These are phyloP conservation scores for Phrynosoma blainvillii DNA, from an alignment of 2,113 vertebrate species.

Conservation along the genomic window DNA sequence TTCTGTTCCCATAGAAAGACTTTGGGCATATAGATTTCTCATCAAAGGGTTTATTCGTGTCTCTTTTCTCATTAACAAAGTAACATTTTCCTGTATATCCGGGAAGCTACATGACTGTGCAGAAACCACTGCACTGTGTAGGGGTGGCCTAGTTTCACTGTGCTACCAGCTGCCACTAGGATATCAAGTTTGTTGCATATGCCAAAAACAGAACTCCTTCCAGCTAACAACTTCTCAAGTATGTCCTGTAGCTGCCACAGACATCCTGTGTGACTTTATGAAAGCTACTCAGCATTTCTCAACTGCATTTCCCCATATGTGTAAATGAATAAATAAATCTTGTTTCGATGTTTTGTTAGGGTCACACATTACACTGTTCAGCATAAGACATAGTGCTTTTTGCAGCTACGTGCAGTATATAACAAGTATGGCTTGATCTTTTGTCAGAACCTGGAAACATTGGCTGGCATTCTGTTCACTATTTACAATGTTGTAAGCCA, in stretches of 20 bases:
- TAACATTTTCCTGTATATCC: neutral
- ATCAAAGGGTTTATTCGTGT: too few species aligned
- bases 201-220: neutral
- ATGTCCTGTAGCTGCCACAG: neutral
- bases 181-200: neutral
- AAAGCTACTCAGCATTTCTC: constrained; percentile 24
- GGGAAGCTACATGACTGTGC: neutral
- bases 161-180: neutral
- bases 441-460: too few species aligned
- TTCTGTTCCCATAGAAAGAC: neutral
- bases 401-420: neutral
- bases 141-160: neutral
- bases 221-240: neutral
- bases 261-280: rapidly evolving
- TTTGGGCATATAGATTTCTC: neutral
- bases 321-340: constrained; percentile 27
- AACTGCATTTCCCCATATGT: constrained; percentile 13
- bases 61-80: neutral
- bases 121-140: neutral
- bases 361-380: neutral
- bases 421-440: neutral
- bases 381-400: neutral
- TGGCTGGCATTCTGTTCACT: too few species aligned
- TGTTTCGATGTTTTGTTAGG: neutral
- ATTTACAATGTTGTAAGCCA: too few species aligned